Base-by-base conservation (phyloP, 2,797 vertebrate species). In the Galaxias olidus region DNA sequence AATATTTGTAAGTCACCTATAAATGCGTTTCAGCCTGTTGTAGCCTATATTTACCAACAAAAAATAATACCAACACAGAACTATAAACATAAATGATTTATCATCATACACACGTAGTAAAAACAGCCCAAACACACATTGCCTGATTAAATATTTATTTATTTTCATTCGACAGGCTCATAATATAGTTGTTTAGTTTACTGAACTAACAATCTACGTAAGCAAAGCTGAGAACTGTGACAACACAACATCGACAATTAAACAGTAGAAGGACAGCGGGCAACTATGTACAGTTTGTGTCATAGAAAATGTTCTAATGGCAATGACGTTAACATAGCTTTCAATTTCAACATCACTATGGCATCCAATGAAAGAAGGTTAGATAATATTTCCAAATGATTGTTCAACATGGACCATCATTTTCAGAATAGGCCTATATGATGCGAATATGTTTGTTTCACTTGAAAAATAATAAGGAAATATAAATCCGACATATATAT, bases 231-330 rank as follows among this genome's bases (percentile, higher is more conserved):
- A 86, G 70, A 87, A 84, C 70, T 81, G 72, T 76, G 80, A 81
- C 74, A 75, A 68, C 41, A 84, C 83, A 64, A 79, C 73, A 80
- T 71, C 81, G 77, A 84, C 75, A 76, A 82, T 76, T 62, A 78
- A 80, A 75, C 55, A 69, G 85, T 59, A 79, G 6, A 82, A 68
- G 73, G 71, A 73, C 61, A 79, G 65, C 78, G 83, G 81, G 76
- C 86, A 72, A 69, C 79, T 90, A 90, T 87, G 62, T 87, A 88
- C 84, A 90, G 74, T 77, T 72, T 81, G 77, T 75, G 76, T 80
- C 86, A 86, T 82, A 86, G 73, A 92, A 89, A 91, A 90, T 90
- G 41, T 69, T 70, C 82, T 88, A 91, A 92, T 93, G 92, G 92
- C 91, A 92, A 89, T 90, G 85, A 88, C 55, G 66, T 86, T 87